phyloP scores from a whole-genome alignment of 2,888 invertebrate genomes.

The Hedya salicella region DNA sequence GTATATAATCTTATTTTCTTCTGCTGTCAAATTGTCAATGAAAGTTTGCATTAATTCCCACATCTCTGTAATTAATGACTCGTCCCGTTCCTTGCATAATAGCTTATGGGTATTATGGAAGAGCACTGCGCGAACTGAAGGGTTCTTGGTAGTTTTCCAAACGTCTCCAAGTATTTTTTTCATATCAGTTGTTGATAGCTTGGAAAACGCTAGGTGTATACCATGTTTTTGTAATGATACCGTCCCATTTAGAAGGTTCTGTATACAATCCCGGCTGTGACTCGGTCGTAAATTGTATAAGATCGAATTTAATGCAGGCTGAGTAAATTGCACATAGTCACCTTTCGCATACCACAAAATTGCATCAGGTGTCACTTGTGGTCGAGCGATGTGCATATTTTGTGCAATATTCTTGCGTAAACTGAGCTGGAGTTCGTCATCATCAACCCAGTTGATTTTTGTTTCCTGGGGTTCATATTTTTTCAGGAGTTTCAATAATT shows the following conservation, averaged over 20 bases:
- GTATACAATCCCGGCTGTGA: conserved; percentile 55
- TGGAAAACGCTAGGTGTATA: conserved; percentile 56
- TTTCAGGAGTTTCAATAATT: conserved; percentile 56
- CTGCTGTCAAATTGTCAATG: conserved; percentile 58
- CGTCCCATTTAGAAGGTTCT: conserved; percentile 55
- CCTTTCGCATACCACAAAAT: conserved; percentile 67
- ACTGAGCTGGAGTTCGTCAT: conserved; percentile 60
- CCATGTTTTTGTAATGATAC: conserved; percentile 64
- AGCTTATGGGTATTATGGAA: conserved; percentile 56
- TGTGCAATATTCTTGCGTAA: conserved; percentile 66
- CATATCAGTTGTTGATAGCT: conserved; percentile 55
- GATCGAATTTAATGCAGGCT: conserved; percentile 67
- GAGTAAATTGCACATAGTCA: conserved; percentile 67
- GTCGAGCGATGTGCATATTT: conserved; percentile 70
- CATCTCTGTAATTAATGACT: conserved; percentile 50
- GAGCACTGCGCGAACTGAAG: conserved; percentile 58
- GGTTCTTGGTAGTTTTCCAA: conserved; percentile 61
- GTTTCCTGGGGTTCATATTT: conserved; percentile 62
- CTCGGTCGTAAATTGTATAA: conserved; percentile 62
- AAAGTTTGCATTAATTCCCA: conserved; percentile 59
- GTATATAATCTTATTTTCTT: conserved; percentile 60
- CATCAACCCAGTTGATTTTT: conserved; percentile 64
- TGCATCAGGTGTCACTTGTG: conserved; percentile 61
- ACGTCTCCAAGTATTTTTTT: conserved; percentile 54
- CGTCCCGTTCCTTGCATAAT: conserved; percentile 55